These are phyloP conservation scores for Riptortus pedestris DNA, from an alignment of 1,140 invertebrate genomes.

Conservation along the genomic window DNA sequence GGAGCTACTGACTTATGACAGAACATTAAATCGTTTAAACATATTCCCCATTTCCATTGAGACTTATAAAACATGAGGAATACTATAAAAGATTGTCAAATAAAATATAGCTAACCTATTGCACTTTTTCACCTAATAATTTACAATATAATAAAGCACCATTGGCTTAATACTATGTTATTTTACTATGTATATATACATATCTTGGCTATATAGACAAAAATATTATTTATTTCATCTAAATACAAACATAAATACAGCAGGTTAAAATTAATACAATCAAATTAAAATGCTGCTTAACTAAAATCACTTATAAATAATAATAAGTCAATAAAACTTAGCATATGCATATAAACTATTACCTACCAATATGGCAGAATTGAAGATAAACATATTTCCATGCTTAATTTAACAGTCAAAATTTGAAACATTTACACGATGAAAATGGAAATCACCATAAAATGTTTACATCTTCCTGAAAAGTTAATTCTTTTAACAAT, in stretches of 20 bases:
- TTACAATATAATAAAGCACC: slow-evolving; percentile 13
- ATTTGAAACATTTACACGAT: neutral
- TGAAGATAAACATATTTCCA: neutral
- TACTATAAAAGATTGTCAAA: slow-evolving; percentile 9
- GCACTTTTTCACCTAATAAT: slow-evolving; percentile 5
- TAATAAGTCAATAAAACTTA: neutral
- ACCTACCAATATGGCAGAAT: slow-evolving; percentile 10
- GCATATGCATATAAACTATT: neutral
- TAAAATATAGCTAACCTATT: neutral
- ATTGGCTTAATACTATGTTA: slow-evolving; percentile 10
- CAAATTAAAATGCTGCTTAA: neutral
- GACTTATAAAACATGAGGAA: neutral
- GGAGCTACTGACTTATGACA: neutral
- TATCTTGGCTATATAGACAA: neutral
- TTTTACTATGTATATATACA: neutral
- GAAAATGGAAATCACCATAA: neutral
- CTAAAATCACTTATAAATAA: neutral
- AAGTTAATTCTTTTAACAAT: neutral
- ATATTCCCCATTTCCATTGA: neutral
- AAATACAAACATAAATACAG: neutral
- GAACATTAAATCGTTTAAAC: neutral
- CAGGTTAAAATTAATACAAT: neutral
- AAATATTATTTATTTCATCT: neutral
- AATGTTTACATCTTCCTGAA: neutral
- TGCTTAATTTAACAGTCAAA: neutral